Evolutionary conservation across 2,113 vertebrate genomes (phyloP), one percentile per base, ranked within the genome.

Genomic region (Caranx ignobilis): DNA sequence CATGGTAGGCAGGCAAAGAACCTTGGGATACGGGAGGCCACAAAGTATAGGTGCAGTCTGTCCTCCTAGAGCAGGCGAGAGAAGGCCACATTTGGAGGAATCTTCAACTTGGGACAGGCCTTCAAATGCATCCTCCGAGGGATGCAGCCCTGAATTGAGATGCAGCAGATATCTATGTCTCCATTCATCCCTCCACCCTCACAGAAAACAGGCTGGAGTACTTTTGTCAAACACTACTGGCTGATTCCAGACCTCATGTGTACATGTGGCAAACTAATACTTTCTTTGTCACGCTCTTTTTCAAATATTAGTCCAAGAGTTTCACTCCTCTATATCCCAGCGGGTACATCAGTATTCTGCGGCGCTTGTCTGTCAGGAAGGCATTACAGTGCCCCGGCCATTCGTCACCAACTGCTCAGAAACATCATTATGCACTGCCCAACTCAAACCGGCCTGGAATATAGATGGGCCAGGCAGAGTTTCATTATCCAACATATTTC

Each of bases 401-500:
- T 93, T 92, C 91, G 56, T 82, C 85, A 88, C 68, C 61, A 65
- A 72, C 59, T 55, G 82, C 81, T 86, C 77, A 83, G 83, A 89
- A 90, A 86, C 75, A 79, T 87, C 86, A 89, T 88, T 79, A 83
- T 79, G 65, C 45, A 16, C 80, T 57, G 63, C 65, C 69, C 73
- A 50, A 68, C 62, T 81, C 68, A 69, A 74, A 81, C 72, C 32
- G 9, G 45, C 16, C 45, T 69, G 61, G 72, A 79, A 87, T 91
- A 88, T 85, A 85, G 82, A 90, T 88, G 77, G 75, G 54, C 78
- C 26, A 11, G 63, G 65, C 2, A 2, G 70, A 55, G 59, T 71
- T 89, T 88, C 73, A 77, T 90, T 82, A 86, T 50, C 72, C 65
- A 37, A 71, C 71, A 89, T 89, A 79, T 90, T 86, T 90, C 67